Conservation (phyloP, 2,888 invertebrate species). For the Drosophila colorata region DNA sequence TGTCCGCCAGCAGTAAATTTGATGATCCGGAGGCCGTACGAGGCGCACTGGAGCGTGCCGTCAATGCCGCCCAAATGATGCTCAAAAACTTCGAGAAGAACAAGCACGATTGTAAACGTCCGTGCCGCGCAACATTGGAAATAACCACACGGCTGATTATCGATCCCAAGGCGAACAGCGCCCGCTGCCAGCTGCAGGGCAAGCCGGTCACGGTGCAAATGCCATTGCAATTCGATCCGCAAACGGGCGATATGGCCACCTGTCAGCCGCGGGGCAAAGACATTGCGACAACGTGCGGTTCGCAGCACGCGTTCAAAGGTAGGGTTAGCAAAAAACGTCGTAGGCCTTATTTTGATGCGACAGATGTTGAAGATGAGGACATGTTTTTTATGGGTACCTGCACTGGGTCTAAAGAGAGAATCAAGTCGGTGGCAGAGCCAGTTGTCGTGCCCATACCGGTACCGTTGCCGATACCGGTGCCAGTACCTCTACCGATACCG, state of each 20-base stretch:
- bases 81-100: constrained; percentile 55
- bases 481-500: not conserved
- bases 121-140: constrained; percentile 60
- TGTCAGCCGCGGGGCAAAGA: not conserved
- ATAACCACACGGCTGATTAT: constrained; percentile 63
- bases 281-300: not conserved
- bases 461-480: not conserved
- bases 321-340: not conserved
- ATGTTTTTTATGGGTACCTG: constrained; percentile 3
- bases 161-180: constrained; percentile 23
- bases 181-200: constrained; percentile 18
- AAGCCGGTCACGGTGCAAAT: constrained; percentile 61
- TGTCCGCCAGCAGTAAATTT: not conserved
- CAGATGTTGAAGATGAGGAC: not conserved
- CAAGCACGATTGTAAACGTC: not conserved
- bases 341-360: not conserved
- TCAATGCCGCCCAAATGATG: constrained; percentile 49
- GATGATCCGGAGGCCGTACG: constrained; percentile 54
- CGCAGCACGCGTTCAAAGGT: constrained; percentile 12
- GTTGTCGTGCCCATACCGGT: too few species aligned
- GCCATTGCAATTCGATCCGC: constrained; percentile 66
- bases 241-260: constrained; percentile 33
- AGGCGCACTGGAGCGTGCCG: constrained; percentile 54
- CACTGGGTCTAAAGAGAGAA: too few species aligned
- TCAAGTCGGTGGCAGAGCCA: not conserved